These are phyloP conservation scores for Ondatra zibethicus DNA, from an alignment of 2,113 vertebrate species.

Conservation along the genomic window DNA sequence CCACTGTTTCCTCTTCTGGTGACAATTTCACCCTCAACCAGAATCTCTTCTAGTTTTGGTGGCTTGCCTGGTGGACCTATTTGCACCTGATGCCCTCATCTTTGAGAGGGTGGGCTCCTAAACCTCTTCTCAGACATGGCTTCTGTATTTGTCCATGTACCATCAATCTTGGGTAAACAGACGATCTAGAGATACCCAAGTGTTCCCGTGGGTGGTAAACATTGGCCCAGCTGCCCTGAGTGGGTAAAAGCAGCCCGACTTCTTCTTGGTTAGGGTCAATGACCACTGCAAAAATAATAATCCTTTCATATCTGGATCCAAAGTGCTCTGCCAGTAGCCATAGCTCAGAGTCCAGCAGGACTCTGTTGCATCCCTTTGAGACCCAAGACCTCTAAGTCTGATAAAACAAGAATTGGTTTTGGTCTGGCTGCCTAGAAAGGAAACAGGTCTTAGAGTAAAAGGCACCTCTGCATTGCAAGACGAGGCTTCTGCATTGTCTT, in stretches of 20 bases:
- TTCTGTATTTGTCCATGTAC: background rate
- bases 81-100: background rate
- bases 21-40: background rate
- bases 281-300: background rate
- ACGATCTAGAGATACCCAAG: background rate
- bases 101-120: background rate
- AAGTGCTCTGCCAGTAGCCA: background rate
- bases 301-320: background rate
- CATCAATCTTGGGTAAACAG: background rate
- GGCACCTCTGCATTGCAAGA: background rate
- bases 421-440: constrained; percentile 37
- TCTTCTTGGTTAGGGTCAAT: background rate
- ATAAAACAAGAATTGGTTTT: background rate
- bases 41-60: background rate
- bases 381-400: background rate
- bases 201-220: background rate
- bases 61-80: background rate
- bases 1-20: background rate
- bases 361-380: background rate
- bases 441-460: background rate
- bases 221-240: background rate
- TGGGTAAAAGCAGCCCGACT: background rate
- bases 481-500: background rate
- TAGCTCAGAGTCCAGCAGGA: background rate
- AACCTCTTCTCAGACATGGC: background rate